phyloP scores from a whole-genome alignment of 2,797 vertebrate genomes.

The Bufotes viridis region DNA sequence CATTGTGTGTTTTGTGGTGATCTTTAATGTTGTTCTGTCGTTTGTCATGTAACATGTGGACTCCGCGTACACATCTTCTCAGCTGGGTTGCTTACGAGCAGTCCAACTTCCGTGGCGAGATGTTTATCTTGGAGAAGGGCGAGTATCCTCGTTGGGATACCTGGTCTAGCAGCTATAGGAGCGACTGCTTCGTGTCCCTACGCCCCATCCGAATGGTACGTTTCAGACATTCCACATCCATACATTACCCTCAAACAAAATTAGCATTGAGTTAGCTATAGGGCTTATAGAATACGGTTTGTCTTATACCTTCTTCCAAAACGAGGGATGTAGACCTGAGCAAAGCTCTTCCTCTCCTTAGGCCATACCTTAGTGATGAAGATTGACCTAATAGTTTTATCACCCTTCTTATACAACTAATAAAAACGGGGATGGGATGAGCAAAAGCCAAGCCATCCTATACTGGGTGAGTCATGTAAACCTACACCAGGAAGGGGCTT shows the following conservation, averaged over 20 bases:
- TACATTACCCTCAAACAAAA: background rate
- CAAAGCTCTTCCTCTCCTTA: background rate
- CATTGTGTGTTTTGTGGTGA: slow-evolving; percentile 37
- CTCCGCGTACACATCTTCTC: slow-evolving; percentile 63
- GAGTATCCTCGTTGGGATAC: slow-evolving; percentile 97
- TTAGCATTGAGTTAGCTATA: background rate
- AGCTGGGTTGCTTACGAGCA: slow-evolving; percentile 96
- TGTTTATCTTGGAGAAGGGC: slow-evolving; percentile 97
- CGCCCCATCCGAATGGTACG: slow-evolving; percentile 91
- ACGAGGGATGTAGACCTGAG: background rate
- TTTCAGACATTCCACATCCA: background rate
- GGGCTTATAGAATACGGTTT: background rate
- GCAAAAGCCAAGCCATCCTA: background rate
- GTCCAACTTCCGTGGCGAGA: slow-evolving; percentile 94
- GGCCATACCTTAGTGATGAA: background rate
- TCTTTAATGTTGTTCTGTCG: background rate
- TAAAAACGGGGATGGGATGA: background rate
- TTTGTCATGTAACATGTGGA: slow-evolving; percentile 43
- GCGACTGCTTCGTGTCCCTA: slow-evolving; percentile 93
- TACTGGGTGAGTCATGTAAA: background rate
- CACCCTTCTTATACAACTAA: background rate
- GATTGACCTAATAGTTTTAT: background rate
- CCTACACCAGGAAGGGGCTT: too few relatives aligned
- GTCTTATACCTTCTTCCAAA: background rate
- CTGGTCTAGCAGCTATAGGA: slow-evolving; percentile 96